These are phyloP conservation scores for Tethea ocularis DNA, from an alignment of 2,888 invertebrate genomes.

Conservation along the genomic window DNA sequence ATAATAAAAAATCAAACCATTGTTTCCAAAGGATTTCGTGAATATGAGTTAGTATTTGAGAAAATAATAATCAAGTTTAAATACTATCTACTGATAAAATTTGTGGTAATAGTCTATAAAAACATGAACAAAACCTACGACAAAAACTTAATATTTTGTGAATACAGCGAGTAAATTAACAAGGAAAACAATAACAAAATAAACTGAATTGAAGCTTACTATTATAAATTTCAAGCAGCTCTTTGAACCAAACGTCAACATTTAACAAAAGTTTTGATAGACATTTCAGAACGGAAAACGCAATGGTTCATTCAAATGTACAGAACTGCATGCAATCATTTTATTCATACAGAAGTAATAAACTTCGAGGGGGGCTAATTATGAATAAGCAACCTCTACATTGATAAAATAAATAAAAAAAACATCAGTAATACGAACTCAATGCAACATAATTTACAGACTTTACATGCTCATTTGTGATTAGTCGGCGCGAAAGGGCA, in stretches of 20 bases:
- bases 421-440: slow-evolving; percentile 75
- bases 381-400: slow-evolving; percentile 76
- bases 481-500: slow-evolving; percentile 84
- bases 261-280: slow-evolving; percentile 47
- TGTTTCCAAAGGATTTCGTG: no score
- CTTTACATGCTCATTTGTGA: slow-evolving; percentile 84
- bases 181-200: neutral
- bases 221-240: slow-evolving; percentile 37
- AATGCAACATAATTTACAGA: slow-evolving; percentile 82
- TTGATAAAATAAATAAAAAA: slow-evolving; percentile 61
- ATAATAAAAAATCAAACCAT: no score
- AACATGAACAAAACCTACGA: neutral
- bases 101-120: no score
- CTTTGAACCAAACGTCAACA: slow-evolving; percentile 41
- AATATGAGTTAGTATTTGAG: no score
- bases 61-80: no score
- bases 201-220: slow-evolving; percentile 32
- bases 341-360: slow-evolving; percentile 79
- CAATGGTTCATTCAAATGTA: slow-evolving; percentile 58
- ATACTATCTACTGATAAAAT: no score
- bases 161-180: neutral
- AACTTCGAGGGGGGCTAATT: slow-evolving; percentile 81
- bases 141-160: neutral
- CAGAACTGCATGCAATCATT: slow-evolving; percentile 60
- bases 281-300: slow-evolving; percentile 40